A percentile compares a stretch with the other conserved stretches of the same genome.
phyloP scores from a whole-genome alignment of 2,888 invertebrate genomes.

The Pedicia rivosa region DNA sequence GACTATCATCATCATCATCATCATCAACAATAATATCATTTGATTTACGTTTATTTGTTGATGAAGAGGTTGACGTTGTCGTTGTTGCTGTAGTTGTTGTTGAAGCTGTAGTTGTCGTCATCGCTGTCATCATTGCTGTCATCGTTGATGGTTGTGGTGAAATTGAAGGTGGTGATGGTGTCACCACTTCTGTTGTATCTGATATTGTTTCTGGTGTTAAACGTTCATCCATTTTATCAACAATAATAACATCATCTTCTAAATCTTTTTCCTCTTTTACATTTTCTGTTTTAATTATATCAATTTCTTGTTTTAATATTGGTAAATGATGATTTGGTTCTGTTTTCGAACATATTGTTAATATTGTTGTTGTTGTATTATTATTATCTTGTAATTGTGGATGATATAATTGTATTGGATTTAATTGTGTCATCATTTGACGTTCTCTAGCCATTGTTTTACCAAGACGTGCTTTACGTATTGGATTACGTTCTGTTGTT shows the following conservation, averaged over 20 bases:
- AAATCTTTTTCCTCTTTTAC: conserved; percentile 28
- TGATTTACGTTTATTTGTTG: conserved; percentile 16
- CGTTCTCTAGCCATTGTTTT: conserved; percentile 50
- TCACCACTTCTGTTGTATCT: not conserved
- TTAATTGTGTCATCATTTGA: conserved; percentile 4
- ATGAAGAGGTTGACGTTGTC: no score
- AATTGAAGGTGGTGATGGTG: not conserved
- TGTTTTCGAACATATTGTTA: conserved; percentile 1
- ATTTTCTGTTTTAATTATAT: conserved; percentile 26
- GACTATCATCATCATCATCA: not conserved
- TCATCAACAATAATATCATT: not conserved
- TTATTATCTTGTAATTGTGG: conserved; percentile 11
- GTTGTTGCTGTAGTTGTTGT: no score
- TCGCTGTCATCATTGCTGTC: no score
- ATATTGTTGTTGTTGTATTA: conserved; percentile 8
- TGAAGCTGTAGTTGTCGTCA: not conserved
- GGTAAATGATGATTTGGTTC: not conserved
- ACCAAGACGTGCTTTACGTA: conserved; percentile 38
- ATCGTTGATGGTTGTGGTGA: no score
- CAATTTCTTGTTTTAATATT: conserved; percentile 6
- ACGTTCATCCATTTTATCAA: conserved; percentile 6
- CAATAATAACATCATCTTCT: conserved; percentile 11
- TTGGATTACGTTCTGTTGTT: conserved; percentile 12
- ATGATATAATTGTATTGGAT: conserved; percentile 8
- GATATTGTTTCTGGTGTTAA: not conserved